Evolutionary conservation across 2,113 vertebrate genomes (phyloP).

Genomic region (Onychostoma macrolepis): DNA sequence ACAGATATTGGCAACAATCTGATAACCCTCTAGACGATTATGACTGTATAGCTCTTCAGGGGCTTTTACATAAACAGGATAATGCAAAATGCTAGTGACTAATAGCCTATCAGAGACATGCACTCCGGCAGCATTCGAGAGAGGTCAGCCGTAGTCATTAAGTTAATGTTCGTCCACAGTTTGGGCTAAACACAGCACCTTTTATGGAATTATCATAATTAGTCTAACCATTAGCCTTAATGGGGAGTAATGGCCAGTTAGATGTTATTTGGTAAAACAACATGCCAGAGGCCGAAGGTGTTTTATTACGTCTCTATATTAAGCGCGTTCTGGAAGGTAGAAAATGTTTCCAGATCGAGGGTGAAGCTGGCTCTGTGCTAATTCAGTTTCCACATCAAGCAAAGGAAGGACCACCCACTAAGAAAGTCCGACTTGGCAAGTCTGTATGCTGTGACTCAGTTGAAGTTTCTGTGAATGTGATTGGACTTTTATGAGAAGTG

Average conservation of each 20-base stretch:
- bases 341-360: conserved; percentile 84
- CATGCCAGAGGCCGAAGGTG: conserved; percentile 76
- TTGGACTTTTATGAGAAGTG: conserved; percentile 35
- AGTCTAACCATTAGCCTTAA: conserved; percentile 83
- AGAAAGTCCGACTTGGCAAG: conserved; percentile 60
- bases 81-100: conserved; percentile 61
- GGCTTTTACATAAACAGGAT: conserved; percentile 52
- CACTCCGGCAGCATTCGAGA: conserved; percentile 68
- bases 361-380: conserved; percentile 73
- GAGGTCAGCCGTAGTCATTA: conserved; percentile 73
- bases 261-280: conserved; percentile 86
- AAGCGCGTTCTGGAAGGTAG: conserved; percentile 79
- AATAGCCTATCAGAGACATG: conserved; percentile 62
- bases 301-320: conserved; percentile 82
- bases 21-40: conserved; percentile 51
- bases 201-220: conserved; percentile 86
- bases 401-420: conserved; percentile 76
- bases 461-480: conserved; percentile 56
- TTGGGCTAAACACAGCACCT: conserved; percentile 79
- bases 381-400: conserved; percentile 79
- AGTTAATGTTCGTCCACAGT: conserved; percentile 77
- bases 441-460: conserved; percentile 55
- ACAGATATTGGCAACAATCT: conserved; percentile 50
- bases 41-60: conserved; percentile 39
- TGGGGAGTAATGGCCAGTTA: conserved; percentile 86